Evolutionary conservation across 2,888 invertebrate genomes (phyloP).

Genomic region (Dolichopus griseipennis): DNA sequence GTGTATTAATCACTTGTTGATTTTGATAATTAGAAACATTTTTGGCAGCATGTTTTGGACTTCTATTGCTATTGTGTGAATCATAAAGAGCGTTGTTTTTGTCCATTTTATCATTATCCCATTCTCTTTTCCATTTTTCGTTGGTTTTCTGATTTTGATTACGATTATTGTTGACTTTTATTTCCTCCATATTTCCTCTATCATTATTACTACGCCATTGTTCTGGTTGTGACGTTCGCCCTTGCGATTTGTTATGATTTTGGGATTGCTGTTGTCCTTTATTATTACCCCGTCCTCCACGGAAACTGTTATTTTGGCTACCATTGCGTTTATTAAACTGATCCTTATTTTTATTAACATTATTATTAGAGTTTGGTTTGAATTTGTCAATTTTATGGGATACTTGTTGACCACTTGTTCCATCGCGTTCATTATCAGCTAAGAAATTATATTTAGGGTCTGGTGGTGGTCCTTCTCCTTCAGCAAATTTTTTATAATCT

Average conservation of each 20-base stretch:
- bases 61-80: constrained; percentile 14
- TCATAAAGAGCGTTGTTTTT: constrained; percentile 29
- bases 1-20: background rate
- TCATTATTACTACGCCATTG: constrained; percentile 37
- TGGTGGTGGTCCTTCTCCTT: constrained; percentile 43
- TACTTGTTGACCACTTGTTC: constrained; percentile 8
- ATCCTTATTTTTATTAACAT: constrained; percentile 17
- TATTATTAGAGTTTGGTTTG: constrained; percentile 10
- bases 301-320: constrained; percentile 18
- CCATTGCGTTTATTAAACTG: constrained; percentile 17
- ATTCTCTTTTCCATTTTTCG: constrained; percentile 44
- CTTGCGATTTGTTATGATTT: constrained; percentile 18
- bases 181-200: constrained; percentile 28
- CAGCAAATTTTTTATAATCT: constrained; percentile 30
- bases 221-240: constrained; percentile 27
- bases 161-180: constrained; percentile 37
- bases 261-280: constrained; percentile 16
- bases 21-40: constrained; percentile 8
- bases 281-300: constrained; percentile 17
- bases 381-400: background rate
- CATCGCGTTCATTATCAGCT: constrained; percentile 42
- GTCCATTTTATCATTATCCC: constrained; percentile 43
- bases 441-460: constrained; percentile 44
- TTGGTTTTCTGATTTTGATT: constrained; percentile 42
- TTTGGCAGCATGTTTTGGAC: constrained; percentile 14